Evolutionary conservation across 2,888 invertebrate genomes (phyloP).

Genomic region (Cantharis rufa): DNA sequence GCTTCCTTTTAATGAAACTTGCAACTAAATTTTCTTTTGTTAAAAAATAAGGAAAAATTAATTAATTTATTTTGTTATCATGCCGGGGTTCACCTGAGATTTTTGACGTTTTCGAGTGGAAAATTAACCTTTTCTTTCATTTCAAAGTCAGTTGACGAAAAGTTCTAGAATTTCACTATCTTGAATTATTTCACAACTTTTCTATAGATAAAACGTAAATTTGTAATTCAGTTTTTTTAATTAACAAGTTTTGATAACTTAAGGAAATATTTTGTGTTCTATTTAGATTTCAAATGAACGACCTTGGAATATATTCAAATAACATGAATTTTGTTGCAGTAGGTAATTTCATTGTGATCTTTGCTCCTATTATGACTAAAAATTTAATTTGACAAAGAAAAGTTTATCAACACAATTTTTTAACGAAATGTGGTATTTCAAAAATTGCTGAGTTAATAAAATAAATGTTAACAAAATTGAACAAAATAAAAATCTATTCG

Average conservation of each 20-base stretch:
- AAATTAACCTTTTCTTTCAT: neutral
- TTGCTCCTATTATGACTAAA: neutral
- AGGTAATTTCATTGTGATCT: neutral
- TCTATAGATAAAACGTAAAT: neutral
- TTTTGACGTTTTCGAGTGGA: neutral
- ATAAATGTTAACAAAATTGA: too few relatives aligned
- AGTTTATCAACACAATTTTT: neutral
- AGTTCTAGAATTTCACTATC: neutral
- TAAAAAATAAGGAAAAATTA: neutral
- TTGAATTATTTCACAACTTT: neutral
- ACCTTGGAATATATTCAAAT: neutral
- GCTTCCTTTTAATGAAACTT: conserved; percentile 40
- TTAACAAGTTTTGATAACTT: neutral
- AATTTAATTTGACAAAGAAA: neutral
- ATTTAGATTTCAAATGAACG: neutral
- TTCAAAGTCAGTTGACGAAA: neutral
- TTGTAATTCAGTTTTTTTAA: neutral
- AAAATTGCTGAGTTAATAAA: too few relatives aligned
- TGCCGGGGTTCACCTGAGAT: neutral
- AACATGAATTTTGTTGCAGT: neutral
- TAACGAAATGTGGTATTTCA: too few relatives aligned
- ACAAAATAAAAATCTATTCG: too few relatives aligned
- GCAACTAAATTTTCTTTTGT: neutral
- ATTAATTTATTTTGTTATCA: neutral
- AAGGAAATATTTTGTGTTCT: neutral